Evolutionary conservation across 2,797 vertebrate species (phyloP).

Genomic region (Leuciscus waleckii): DNA sequence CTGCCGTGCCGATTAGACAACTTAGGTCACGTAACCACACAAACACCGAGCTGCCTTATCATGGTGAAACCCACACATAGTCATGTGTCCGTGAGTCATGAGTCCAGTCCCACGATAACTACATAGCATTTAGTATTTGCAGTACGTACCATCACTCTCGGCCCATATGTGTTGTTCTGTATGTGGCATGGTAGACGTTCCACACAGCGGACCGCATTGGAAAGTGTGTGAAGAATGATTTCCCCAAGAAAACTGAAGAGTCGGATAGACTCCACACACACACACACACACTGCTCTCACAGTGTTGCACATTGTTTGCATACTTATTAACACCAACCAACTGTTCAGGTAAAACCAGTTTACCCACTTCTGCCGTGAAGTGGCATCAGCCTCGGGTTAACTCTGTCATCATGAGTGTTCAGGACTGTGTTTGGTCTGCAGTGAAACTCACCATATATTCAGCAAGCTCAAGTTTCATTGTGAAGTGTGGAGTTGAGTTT

Average conservation of each 20-base stretch:
- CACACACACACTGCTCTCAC: no score
- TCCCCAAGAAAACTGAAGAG: background rate
- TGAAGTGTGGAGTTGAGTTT: background rate
- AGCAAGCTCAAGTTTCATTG: background rate
- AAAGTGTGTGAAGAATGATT: constrained; percentile 8
- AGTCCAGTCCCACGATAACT: background rate
- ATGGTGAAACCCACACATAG: constrained; percentile 45
- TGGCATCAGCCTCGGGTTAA: constrained; percentile 6
- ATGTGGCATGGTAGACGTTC: constrained; percentile 26
- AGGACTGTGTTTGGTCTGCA: background rate
- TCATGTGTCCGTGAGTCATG: background rate
- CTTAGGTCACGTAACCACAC: constrained; percentile 60
- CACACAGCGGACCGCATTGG: background rate
- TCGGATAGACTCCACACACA: background rate
- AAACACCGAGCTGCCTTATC: constrained; percentile 63
- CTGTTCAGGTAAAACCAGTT: constrained; percentile 69
- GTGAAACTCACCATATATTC: constrained; percentile 49
- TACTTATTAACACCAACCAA: constrained; percentile 62
- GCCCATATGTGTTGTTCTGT: background rate
- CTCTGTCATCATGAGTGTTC: constrained; percentile 34
- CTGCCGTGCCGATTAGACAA: constrained; percentile 53
- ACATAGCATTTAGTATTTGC: background rate
- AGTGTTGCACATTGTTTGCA: constrained; percentile 67
- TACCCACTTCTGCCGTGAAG: constrained; percentile 41
- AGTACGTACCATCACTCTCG: constrained; percentile 47